Evolutionary conservation across 2,113 vertebrate species (phyloP), one percentile per base, ranked within the genome.

Genomic region (Myrmecobius fasciatus): DNA sequence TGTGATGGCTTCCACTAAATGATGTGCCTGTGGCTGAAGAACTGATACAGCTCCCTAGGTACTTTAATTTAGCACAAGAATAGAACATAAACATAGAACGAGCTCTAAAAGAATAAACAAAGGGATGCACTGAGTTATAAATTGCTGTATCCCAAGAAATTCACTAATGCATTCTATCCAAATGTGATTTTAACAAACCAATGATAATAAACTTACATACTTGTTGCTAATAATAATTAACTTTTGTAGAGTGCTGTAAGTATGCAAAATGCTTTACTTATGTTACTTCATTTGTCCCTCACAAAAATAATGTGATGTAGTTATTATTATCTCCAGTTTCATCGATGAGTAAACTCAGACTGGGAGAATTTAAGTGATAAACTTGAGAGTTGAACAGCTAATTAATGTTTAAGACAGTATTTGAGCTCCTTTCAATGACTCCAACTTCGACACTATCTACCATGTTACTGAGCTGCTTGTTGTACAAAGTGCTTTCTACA

Each of bases 21-120:
- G 49, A 67, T 90, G 53, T 3, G n/a, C 22, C 53, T 90, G 17
- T 48, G n/a, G 51, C 92, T 93, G n/a, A 92, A 91, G 95, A 93
- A 91, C 22, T 49, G 96, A 60, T 43, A 49, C 14, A 26, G n/a
- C 31, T 96, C 89, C 94, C 93, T 83, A 90, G 51, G 43, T 91
- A 47, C 3, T 75, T 95, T 22, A 93, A 6, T 95, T 96, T 93
- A 95, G 94, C 91, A 92, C 36, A 93, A 88, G 90, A 92, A 7
- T 51, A 91, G 1, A 6, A 53, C 89, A 25, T 43, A 31, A 83
- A 89, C 43, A 25, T 12, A 91, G 89, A 92, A n/a, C 36, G 47
- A 43, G 36, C 46, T 28, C 24, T 91, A 49, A 24, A 94, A 90
- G 91, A 89, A 97, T 88, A 92, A 10, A 53, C 56, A 94, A 67